These are phyloP conservation scores for Chelon labrosus DNA, from an alignment of 2,797 vertebrate genomes.

Conservation along the genomic window DNA sequence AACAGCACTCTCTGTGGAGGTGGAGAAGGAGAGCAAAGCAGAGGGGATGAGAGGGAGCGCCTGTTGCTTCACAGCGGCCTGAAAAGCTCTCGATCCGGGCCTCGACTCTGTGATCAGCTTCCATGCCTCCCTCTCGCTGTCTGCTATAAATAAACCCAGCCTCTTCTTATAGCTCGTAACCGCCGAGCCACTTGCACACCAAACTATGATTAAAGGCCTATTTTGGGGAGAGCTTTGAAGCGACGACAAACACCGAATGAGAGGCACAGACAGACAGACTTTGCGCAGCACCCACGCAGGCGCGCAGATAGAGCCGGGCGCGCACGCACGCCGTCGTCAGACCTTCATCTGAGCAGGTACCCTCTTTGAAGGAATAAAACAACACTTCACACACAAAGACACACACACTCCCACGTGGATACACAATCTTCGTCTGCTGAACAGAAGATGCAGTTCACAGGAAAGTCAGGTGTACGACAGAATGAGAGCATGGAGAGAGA, in stretches of 20 bases:
- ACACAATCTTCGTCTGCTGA: slow-evolving; percentile 56
- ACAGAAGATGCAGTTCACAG: slow-evolving; percentile 61
- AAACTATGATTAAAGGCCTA: slow-evolving; percentile 87
- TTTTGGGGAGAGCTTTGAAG: slow-evolving; percentile 85
- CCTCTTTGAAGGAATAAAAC: slow-evolving; percentile 56
- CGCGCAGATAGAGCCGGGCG: slow-evolving; percentile 36
- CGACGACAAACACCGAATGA: slow-evolving; percentile 64
- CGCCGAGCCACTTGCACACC: slow-evolving; percentile 75
- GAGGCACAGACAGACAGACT: slow-evolving; percentile 53
- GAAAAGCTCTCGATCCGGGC: slow-evolving; percentile 52
- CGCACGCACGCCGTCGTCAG: slow-evolving; percentile 2
- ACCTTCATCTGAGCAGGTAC: slow-evolving; percentile 56
- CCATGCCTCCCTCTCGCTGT: slow-evolving; percentile 55
- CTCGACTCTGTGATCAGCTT: slow-evolving; percentile 67
- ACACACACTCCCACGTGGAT: slow-evolving; percentile 47
- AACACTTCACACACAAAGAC: slow-evolving; percentile 41
- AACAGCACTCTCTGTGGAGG: slow-evolving; percentile 24
- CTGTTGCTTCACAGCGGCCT: slow-evolving; percentile 53
- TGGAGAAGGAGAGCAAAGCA: not conserved
- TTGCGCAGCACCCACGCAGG: slow-evolving; percentile 52
- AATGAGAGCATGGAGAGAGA: slow-evolving; percentile 71
- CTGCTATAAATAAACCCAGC: slow-evolving; percentile 83
- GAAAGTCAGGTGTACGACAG: slow-evolving; percentile 74
- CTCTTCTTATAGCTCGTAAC: slow-evolving; percentile 84
- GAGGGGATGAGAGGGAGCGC: not conserved